Percentiles rank a stretch among this genome's conserved stretches.
Evolutionary conservation across 2,888 invertebrate genomes (phyloP).

Genomic region (Disparrhopalites patrizii): DNA sequence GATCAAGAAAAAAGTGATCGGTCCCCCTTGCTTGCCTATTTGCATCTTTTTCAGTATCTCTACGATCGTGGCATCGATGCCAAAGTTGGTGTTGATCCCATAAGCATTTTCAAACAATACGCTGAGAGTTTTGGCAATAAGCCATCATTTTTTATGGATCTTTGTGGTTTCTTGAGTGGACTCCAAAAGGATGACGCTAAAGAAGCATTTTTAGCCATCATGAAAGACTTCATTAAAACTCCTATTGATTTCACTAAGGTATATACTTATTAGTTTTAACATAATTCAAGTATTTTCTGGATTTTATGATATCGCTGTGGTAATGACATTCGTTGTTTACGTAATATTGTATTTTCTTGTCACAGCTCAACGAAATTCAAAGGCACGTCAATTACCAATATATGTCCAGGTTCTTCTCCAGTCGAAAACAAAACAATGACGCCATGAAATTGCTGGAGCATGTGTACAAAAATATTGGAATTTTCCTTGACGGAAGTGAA

Average conservation of each 20-base stretch:
- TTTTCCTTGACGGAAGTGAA: constrained; percentile 20
- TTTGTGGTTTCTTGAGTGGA: constrained; percentile 19
- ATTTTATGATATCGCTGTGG: background rate
- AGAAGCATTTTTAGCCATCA: constrained; percentile 19
- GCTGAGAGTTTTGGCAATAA: constrained; percentile 17
- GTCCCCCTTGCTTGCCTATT: constrained; percentile 24
- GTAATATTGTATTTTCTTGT: background rate
- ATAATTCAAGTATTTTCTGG: background rate
- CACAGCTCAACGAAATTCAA: constrained; percentile 27
- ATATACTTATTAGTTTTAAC: background rate
- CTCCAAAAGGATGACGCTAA: constrained; percentile 18
- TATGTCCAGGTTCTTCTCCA: constrained; percentile 20
- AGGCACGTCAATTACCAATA: constrained; percentile 29
- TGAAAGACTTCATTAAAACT: constrained; percentile 25
- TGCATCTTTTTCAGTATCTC: constrained; percentile 24
- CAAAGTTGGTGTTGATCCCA: constrained; percentile 21
- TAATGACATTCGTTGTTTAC: background rate
- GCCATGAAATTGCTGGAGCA: constrained; percentile 9
- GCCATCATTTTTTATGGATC: constrained; percentile 28
- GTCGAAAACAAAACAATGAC: constrained; percentile 12
- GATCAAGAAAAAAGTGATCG: constrained; percentile 22
- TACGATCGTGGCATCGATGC: constrained; percentile 22
- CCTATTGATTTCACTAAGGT: constrained; percentile 16
- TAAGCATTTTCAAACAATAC: constrained; percentile 22
- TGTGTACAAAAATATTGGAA: constrained; percentile 9